Evolutionary conservation across 2,888 invertebrate genomes (phyloP).

Genomic region (Cheilosia grossa): DNA sequence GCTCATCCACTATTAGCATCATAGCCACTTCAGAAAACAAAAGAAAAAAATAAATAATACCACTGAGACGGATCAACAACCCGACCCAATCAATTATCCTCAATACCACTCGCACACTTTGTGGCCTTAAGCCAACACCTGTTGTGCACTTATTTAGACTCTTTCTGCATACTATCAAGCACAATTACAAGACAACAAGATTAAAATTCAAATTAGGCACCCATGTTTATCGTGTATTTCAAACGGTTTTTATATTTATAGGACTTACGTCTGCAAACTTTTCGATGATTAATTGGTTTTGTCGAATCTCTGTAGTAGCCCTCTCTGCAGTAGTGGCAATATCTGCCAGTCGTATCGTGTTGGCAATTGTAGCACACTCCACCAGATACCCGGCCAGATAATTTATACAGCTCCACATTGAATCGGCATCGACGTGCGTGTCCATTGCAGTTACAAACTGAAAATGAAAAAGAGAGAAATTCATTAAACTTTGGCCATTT

Average conservation of each 20-base stretch:
- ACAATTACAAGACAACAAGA: neutral
- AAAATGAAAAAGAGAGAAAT: constrained; percentile 79
- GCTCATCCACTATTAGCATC: neutral
- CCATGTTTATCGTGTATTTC: neutral
- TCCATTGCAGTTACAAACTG: constrained; percentile 99
- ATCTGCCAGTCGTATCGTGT: constrained; percentile 97
- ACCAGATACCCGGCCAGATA: constrained; percentile 96
- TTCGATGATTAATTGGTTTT: constrained; percentile 96
- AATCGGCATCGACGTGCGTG: constrained; percentile 98
- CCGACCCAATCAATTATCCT: neutral
- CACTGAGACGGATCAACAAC: neutral
- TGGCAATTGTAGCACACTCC: constrained; percentile 98
- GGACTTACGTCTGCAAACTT: constrained; percentile 97
- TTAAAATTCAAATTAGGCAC: constrained; percentile 9
- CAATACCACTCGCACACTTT: neutral
- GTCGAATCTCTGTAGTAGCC: constrained; percentile 97
- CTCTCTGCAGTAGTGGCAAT: constrained; percentile 99
- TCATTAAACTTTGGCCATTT: constrained; percentile 45
- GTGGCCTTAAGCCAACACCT: constrained; percentile 27
- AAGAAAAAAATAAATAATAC: constrained; percentile 11
- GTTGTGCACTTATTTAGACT: constrained; percentile 13
- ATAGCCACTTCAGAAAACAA: neutral
- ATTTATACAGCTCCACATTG: constrained; percentile 98
- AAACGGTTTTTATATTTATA: constrained; percentile 31
- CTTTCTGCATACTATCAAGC: neutral